These are phyloP conservation scores for Cyprinella venusta DNA, from an alignment of 2,797 vertebrate genomes.

Conservation along the genomic window DNA sequence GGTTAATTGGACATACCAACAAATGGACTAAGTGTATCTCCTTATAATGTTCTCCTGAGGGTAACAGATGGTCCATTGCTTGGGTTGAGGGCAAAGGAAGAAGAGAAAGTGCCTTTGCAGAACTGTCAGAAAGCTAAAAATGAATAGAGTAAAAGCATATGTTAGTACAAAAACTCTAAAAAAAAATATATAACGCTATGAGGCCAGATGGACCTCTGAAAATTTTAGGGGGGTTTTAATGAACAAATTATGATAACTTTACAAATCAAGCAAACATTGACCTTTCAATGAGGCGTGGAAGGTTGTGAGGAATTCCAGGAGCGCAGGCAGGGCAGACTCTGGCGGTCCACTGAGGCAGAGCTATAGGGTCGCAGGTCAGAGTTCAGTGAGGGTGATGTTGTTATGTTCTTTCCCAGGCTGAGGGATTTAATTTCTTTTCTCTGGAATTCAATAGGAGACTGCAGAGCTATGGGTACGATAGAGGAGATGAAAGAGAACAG, in stretches of 20 bases:
- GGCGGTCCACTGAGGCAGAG: conserved; percentile 77
- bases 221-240: not conserved
- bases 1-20: too few relatives aligned
- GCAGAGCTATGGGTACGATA: conserved; percentile 77
- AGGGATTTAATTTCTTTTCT: conserved; percentile 85
- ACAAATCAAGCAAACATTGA: not conserved
- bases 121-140: not conserved
- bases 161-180: not conserved
- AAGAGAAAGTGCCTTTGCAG: not conserved
- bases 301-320: conserved; percentile 83
- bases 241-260: not conserved
- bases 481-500: conserved; percentile 10
- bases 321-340: conserved; percentile 68
- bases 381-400: conserved; percentile 64
- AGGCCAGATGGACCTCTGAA: not conserved
- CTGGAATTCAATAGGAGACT: conserved; percentile 93
- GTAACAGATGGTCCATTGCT: not conserved
- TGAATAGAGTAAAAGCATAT: not conserved
- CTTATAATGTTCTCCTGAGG: not conserved
- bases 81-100: not conserved
- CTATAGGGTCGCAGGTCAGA: conserved; percentile 72
- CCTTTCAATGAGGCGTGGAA: conserved; percentile 71
- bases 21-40: not conserved
- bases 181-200: not conserved
- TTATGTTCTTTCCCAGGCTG: conserved; percentile 80